These are phyloP conservation scores for Eretmodus cyanostictus DNA, from an alignment of 2,113 vertebrate genomes.

Conservation along the genomic window DNA sequence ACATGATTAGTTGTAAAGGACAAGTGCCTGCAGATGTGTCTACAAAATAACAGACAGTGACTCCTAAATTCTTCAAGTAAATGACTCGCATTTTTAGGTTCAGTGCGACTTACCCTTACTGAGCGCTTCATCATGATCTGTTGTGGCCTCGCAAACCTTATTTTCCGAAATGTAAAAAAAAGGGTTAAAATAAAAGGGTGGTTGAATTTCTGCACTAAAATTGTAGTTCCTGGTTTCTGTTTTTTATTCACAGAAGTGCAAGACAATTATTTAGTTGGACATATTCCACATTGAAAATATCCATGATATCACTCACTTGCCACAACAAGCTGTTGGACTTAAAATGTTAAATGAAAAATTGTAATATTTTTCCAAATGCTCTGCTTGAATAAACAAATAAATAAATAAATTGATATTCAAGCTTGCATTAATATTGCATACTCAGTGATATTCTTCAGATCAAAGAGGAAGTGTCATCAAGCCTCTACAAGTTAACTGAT, in stretches of 20 bases:
- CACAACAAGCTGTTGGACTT: background rate
- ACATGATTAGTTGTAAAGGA: background rate
- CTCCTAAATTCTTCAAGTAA: background rate
- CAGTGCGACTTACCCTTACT: background rate
- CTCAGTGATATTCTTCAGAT: background rate
- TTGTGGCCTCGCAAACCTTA: background rate
- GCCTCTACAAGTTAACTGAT: background rate
- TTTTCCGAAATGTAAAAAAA: background rate
- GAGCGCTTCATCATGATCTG: background rate
- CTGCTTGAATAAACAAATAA: background rate
- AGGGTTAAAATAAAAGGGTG: background rate
- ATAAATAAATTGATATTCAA: background rate
- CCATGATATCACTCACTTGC: background rate
- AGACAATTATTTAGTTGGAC: background rate
- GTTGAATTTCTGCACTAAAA: background rate
- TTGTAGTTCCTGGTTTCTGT: background rate
- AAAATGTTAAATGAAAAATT: background rate
- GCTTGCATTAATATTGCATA: background rate
- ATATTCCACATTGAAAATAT: background rate
- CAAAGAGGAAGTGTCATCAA: background rate
- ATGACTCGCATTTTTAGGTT: background rate
- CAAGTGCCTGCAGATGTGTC: background rate
- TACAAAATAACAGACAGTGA: background rate
- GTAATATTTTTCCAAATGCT: background rate
- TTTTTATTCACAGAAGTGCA: background rate